Evolutionary conservation across 2,797 vertebrate genomes (phyloP), one percentile per base, ranked within the genome.

Genomic region (Sarcophilus harrisii): DNA sequence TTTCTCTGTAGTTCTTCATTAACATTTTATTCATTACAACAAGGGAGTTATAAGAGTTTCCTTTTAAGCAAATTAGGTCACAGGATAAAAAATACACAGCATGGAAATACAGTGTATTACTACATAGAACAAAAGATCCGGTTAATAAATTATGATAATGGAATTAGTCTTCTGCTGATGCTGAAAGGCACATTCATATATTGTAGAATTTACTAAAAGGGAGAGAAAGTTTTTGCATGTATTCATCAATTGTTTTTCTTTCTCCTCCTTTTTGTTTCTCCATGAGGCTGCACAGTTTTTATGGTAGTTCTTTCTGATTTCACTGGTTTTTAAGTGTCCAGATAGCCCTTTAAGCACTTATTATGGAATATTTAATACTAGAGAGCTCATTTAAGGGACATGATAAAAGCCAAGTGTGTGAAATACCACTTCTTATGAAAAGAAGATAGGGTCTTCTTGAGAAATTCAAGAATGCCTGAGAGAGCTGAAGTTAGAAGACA

Each of bases 131-230:
- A 99, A 99, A 98, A 99, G 98, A 98, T 97, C 96, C 98, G 96
- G 98, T 99, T 99, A 99, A 99, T 99, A 99, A 99, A 99, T 99
- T 98, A 99, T 99, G 98, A 98, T 99, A 98, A 98, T 98, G 96
- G 98, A 92, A 98, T 98, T 98, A 98, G 97, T 98, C 93, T 95
- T 97, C 96, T 98, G 94, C 94, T 98, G 97, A 97, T 96, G 96
- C 96, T 98, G 97, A 98, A 97, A 98, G 95, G 95, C 94, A 97
- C 62, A 98, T 98, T 98, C 98, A 98, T 98, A 98, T 98, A 98
- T 97, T 97, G 94, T 96, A 96, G 96, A 98, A 97, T 98, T 98
- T 98, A 98, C 94, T 96, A 97, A 81, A 97, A 94, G 97, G 96
- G 62, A 73, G 96, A 97, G 96, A 45, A 81, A 95, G 57, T 94